A percentile compares a stretch with the other conserved stretches of the same genome.
Conservation (phyloP, 1,140 invertebrate species). For the Lepidostoma basale region DNA sequence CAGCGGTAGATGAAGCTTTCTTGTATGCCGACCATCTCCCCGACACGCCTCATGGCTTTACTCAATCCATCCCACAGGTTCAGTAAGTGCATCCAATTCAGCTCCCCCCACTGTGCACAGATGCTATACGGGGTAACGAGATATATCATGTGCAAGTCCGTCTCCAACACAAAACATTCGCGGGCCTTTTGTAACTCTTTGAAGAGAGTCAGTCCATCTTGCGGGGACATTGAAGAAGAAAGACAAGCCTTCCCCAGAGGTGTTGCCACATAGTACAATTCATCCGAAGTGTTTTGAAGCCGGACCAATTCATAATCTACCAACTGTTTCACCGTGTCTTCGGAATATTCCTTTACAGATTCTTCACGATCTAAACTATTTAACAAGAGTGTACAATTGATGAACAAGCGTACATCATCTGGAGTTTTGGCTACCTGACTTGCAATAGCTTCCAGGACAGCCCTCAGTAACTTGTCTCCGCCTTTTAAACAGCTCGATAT, state of each 20-base stretch:
- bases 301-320: slow-evolving; percentile 66
- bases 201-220: slow-evolving; percentile 87
- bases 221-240: slow-evolving; percentile 89
- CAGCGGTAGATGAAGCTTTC: slow-evolving; percentile 86
- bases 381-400: slow-evolving; percentile 76
- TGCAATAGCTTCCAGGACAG: slow-evolving; percentile 83
- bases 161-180: slow-evolving; percentile 89
- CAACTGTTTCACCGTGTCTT: slow-evolving; percentile 56
- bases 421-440: slow-evolving; percentile 79
- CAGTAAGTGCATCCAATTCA: slow-evolving; percentile 90
- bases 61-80: slow-evolving; percentile 83
- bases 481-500: slow-evolving; percentile 83
- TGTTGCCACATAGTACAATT: slow-evolving; percentile 75
- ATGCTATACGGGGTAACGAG: slow-evolving; percentile 87
- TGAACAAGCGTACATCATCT: slow-evolving; percentile 78
- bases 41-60: slow-evolving; percentile 83
- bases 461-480: slow-evolving; percentile 69
- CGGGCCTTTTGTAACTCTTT: slow-evolving; percentile 90
- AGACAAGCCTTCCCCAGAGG: slow-evolving; percentile 90
- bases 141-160: slow-evolving; percentile 94
- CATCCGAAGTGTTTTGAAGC: slow-evolving; percentile 57
- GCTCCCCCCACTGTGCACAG: slow-evolving; percentile 74
- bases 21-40: slow-evolving; percentile 87
- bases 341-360: slow-evolving; percentile 47
- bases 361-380: slow-evolving; percentile 47